Evolutionary conservation across 2,113 vertebrate species (phyloP).

Genomic region (Pollimyrus isidori): DNA sequence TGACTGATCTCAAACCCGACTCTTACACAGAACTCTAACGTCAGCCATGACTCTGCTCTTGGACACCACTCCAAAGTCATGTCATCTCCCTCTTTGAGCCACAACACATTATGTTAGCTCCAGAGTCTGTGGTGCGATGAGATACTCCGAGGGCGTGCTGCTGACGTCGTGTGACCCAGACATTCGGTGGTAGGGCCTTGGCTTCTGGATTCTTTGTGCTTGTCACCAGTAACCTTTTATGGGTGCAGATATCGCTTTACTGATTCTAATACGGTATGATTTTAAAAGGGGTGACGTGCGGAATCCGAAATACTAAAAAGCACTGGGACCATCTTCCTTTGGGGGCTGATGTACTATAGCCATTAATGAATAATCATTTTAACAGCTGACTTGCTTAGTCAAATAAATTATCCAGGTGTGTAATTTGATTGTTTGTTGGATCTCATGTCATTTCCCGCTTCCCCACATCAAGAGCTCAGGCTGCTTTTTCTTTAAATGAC

Average conservation of each 20-base stretch:
- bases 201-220: background rate
- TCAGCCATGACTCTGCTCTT: background rate
- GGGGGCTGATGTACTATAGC: background rate
- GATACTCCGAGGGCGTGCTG: no score
- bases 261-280: background rate
- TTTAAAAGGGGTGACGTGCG: background rate
- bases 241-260: background rate
- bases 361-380: background rate
- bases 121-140: background rate
- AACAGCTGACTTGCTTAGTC: background rate
- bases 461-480: background rate
- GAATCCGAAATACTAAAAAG: background rate
- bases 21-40: background rate
- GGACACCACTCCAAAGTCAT: background rate
- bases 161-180: background rate
- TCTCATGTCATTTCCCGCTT: background rate
- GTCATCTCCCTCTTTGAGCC: background rate
- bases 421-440: background rate
- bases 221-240: background rate
- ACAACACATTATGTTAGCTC: background rate
- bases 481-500: background rate
- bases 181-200: background rate
- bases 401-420: background rate
- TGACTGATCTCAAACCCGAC: background rate
- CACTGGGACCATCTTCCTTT: background rate